Evolutionary conservation across 2,888 invertebrate species (phyloP).

Genomic region (Hylaea fasciaria): DNA sequence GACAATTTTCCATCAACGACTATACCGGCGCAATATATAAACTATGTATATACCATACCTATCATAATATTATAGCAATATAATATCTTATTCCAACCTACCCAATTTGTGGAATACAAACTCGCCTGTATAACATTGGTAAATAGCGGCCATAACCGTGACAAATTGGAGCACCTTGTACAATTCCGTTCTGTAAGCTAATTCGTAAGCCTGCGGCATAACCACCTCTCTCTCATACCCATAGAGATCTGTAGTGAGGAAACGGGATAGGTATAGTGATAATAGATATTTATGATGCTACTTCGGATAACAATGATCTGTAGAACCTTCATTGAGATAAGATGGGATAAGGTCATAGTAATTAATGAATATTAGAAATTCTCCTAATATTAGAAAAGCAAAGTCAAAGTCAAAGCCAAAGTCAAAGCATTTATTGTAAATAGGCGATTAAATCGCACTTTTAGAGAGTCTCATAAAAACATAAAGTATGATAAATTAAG

Average conservation of each 20-base stretch:
- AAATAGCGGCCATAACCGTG: slow-evolving; percentile 41
- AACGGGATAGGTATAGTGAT: slow-evolving; percentile 28
- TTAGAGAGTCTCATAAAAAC: too few relatives aligned
- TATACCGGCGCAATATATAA: too few relatives aligned
- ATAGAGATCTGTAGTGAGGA: neutral
- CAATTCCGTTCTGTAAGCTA: slow-evolving; percentile 31
- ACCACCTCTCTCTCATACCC: slow-evolving; percentile 28
- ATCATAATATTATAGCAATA: too few relatives aligned
- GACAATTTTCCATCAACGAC: too few relatives aligned
- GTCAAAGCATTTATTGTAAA: too few relatives aligned
- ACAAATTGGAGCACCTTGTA: slow-evolving; percentile 41
- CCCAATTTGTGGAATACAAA: slow-evolving; percentile 16
- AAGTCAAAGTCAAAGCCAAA: too few relatives aligned
- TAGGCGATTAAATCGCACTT: too few relatives aligned
- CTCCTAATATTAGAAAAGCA: neutral
- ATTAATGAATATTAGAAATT: slow-evolving; percentile 5
- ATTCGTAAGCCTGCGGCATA: slow-evolving; percentile 31
- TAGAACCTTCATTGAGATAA: slow-evolving; percentile 16
- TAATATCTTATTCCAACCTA: neutral
- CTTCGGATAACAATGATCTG: slow-evolving; percentile 37
- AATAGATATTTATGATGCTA: slow-evolving; percentile 38
- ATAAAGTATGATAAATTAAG: too few relatives aligned
- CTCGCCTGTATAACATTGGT: slow-evolving; percentile 33
- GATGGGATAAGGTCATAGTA: neutral
- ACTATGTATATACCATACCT: too few relatives aligned